phyloP scores from a whole-genome alignment of 2,113 vertebrate genomes.

The Hypocryptadius cinnamomeus region DNA sequence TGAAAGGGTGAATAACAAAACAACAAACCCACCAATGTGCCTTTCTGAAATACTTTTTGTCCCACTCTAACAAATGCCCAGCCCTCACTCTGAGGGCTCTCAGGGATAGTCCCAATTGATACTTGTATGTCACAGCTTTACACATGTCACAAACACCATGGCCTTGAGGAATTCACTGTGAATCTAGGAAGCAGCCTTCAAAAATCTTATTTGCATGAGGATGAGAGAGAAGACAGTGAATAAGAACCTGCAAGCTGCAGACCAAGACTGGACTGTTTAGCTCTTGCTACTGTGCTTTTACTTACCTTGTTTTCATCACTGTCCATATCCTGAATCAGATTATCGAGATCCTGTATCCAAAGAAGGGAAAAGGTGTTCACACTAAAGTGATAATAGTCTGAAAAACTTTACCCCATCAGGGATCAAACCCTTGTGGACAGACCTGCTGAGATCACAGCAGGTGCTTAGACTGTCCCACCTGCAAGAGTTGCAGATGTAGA shows the following conservation, averaged over 20 bases:
- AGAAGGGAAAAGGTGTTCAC: constrained; percentile 21
- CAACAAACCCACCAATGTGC: not conserved
- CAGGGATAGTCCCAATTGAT: not conserved
- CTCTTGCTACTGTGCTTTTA: not conserved
- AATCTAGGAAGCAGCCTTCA: not conserved
- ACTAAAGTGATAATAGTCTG: not conserved
- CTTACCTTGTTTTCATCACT: constrained; percentile 90
- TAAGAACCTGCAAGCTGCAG: not conserved
- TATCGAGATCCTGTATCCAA: constrained; percentile 83
- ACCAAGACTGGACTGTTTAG: not conserved
- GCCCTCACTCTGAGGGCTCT: not conserved
- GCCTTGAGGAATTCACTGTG: not conserved
- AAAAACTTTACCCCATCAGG: not conserved
- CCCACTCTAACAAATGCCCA: not conserved
- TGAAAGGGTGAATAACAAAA: not conserved
- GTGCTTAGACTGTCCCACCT: not conserved
- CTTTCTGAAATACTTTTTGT: not conserved
- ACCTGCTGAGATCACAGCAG: not conserved
- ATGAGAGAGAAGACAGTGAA: not conserved
- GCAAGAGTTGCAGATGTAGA: rapidly evolving
- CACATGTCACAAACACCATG: not conserved
- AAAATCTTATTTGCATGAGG: not conserved
- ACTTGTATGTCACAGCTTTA: not conserved
- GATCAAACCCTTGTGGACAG: not conserved
- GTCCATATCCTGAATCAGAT: constrained; percentile 88